A percentile compares a stretch with the other conserved stretches of the same genome.
These are phyloP conservation scores for Acrocyrtus sp. DNA, from an alignment of 2,888 invertebrate genomes.

Conservation along the genomic window DNA sequence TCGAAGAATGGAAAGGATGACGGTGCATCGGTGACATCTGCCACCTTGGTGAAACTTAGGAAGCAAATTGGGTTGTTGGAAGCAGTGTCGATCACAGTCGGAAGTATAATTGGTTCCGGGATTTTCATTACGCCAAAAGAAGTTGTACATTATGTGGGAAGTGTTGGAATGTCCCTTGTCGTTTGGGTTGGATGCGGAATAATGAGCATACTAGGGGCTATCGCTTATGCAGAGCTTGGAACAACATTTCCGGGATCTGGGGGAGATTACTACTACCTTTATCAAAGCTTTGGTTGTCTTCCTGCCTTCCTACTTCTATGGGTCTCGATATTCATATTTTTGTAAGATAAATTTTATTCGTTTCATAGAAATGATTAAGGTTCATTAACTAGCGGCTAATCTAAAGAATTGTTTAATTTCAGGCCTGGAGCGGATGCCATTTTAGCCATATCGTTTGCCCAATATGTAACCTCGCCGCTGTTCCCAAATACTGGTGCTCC, in stretches of 20 bases:
- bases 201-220: conserved; percentile 77
- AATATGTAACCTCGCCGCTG: conserved; percentile 89
- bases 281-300: conserved; percentile 79
- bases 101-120: conserved; percentile 92
- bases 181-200: conserved; percentile 83
- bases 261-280: conserved; percentile 83
- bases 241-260: conserved; percentile 74
- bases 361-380: too few relatives aligned
- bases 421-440: conserved; percentile 94
- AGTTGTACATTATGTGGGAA: conserved; percentile 79
- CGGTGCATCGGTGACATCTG: not conserved
- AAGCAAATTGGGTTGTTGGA: conserved; percentile 84
- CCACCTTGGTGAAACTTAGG: conserved; percentile 40
- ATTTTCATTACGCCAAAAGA: conserved; percentile 87
- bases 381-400: too few relatives aligned
- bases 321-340: conserved; percentile 80
- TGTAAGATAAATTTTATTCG: too few relatives aligned
- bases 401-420: too few relatives aligned
- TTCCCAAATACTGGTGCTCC: conserved; percentile 78
- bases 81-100: conserved; percentile 94
- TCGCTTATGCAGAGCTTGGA: conserved; percentile 89
- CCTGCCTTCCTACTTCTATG: conserved; percentile 82
- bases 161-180: conserved; percentile 80
- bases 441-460: conserved; percentile 93
- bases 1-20: not conserved